Conservation (phyloP, 2,888 invertebrate genomes). For the Scaptomyza polygonia region DNA sequence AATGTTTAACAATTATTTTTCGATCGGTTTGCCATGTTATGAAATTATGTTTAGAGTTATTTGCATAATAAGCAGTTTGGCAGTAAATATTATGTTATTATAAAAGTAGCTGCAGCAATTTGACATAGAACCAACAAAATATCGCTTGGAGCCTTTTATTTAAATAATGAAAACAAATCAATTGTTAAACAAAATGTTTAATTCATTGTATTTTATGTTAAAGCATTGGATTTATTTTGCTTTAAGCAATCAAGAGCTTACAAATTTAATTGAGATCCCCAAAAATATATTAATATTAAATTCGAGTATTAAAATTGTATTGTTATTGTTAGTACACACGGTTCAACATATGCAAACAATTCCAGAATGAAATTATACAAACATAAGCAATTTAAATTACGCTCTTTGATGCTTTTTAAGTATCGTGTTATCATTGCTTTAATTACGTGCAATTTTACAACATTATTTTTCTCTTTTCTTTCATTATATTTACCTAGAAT, state of each 20-base stretch:
- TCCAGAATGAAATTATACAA: background rate
- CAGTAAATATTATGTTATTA: constrained; percentile 3
- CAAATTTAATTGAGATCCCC: background rate
- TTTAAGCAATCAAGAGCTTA: background rate
- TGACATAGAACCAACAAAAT: background rate
- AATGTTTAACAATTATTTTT: constrained; percentile 33
- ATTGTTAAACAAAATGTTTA: background rate
- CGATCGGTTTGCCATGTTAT: constrained; percentile 18
- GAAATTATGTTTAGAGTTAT: constrained; percentile 9
- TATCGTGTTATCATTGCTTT: constrained; percentile 17
- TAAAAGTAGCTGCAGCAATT: background rate
- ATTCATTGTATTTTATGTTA: too few species aligned
- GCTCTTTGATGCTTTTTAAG: background rate
- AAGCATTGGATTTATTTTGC: background rate
- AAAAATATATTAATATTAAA: background rate
- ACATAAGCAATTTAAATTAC: background rate
- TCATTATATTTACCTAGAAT: background rate
- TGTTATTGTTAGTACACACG: background rate
- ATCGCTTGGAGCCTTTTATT: background rate
- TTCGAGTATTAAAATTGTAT: background rate
- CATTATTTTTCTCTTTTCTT: background rate
- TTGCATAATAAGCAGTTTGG: constrained; percentile 28
- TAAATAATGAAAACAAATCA: background rate
- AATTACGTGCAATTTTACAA: constrained; percentile 19
- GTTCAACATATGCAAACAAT: background rate